Conservation (phyloP, 2,797 vertebrate genomes). For the Apogon talboti region DNA sequence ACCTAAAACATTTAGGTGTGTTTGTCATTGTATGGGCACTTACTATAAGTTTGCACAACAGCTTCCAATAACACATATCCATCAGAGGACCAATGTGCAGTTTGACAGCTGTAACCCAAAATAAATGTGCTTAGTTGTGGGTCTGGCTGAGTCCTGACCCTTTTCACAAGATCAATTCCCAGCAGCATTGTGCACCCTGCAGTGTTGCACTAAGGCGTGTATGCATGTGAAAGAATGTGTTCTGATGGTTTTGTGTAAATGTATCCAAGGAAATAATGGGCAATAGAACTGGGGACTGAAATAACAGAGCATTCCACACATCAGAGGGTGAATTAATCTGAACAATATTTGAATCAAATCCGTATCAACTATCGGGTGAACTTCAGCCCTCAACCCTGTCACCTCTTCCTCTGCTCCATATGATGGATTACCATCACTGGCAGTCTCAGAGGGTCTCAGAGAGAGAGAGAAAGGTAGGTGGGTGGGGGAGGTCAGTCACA, state of each 20-base stretch:
- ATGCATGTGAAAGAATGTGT: slow-evolving; percentile 49
- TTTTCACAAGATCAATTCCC: slow-evolving; percentile 46
- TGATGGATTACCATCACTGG: slow-evolving; percentile 82
- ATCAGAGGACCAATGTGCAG: slow-evolving; percentile 50
- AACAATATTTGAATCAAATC: slow-evolving; percentile 72
- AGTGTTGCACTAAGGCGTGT: slow-evolving; percentile 40
- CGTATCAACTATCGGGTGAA: slow-evolving; percentile 69
- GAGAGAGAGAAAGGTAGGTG: slow-evolving; percentile 30
- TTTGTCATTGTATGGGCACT: slow-evolving; percentile 4
- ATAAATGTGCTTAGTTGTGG: slow-evolving; percentile 54
- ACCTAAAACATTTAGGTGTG: slow-evolving; percentile 38
- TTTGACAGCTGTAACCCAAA: slow-evolving; percentile 61
- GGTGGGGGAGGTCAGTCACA: slow-evolving; percentile 67
- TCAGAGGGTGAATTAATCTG: slow-evolving; percentile 77
- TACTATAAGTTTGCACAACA: slow-evolving; percentile 29
- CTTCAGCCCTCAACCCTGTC: slow-evolving; percentile 70
- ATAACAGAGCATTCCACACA: slow-evolving; percentile 61
- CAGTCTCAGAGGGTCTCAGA: slow-evolving; percentile 59
- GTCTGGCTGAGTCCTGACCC: slow-evolving; percentile 54
- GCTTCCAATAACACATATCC: slow-evolving; percentile 42
- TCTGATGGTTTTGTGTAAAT: slow-evolving; percentile 57
- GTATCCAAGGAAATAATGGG: slow-evolving; percentile 55
- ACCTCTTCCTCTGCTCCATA: slow-evolving; percentile 64
- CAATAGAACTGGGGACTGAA: slow-evolving; percentile 61
- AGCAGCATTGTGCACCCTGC: slow-evolving; percentile 25